These are phyloP conservation scores for Mirza zaza DNA, from an alignment of 2,113 vertebrate genomes.

Conservation along the genomic window DNA sequence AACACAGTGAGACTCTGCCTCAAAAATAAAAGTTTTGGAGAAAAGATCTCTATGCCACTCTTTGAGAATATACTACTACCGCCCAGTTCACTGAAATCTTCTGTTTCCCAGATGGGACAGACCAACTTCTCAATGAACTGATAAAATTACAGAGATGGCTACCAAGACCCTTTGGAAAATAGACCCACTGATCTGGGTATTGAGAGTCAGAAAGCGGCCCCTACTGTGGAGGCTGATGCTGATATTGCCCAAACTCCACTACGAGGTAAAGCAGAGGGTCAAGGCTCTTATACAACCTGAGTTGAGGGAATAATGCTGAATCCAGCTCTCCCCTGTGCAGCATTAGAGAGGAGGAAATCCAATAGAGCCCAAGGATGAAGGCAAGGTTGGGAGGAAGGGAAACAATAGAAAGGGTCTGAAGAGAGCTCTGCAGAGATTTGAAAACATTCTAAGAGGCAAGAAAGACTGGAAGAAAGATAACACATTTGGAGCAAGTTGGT, in stretches of 20 bases:
- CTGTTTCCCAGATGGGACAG: not conserved
- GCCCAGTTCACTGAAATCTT: not conserved
- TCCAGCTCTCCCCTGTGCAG: not conserved
- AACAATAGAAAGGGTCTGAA: not conserved
- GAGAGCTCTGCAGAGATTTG: not conserved
- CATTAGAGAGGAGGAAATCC: not conserved
- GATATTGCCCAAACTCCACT: not conserved
- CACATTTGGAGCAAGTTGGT: not conserved
- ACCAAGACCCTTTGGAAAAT: not conserved
- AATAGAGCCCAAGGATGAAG: not conserved
- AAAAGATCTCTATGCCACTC: not conserved
- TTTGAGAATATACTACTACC: not conserved
- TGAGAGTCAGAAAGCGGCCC: not conserved
- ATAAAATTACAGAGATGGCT: not conserved
- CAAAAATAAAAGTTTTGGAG: not conserved
- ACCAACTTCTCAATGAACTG: not conserved
- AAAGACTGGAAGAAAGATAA: not conserved
- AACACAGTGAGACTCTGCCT: too few relatives aligned
- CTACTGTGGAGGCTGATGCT: too few relatives aligned
- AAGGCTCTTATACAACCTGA: not conserved
- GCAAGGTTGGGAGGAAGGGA: not conserved
- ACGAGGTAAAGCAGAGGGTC: not conserved
- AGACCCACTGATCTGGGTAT: not conserved
- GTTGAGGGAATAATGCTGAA: not conserved
- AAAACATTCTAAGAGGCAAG: not conserved